These are phyloP conservation scores for Sarcophaga peregrina DNA, from an alignment of 1,140 invertebrate genomes.

Conservation along the genomic window DNA sequence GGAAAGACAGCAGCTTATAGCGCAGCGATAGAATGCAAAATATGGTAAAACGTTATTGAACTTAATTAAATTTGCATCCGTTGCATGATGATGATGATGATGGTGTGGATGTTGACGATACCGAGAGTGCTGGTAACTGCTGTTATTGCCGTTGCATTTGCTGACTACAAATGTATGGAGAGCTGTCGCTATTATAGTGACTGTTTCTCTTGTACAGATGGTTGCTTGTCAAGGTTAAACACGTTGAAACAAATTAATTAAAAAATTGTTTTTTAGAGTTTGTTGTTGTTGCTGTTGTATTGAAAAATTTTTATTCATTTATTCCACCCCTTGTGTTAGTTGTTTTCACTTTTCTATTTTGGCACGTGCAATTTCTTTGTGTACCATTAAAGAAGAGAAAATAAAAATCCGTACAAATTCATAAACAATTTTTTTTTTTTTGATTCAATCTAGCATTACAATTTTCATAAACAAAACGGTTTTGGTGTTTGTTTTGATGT, in stretches of 20 bases:
- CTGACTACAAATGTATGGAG: no score
- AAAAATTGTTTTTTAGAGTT: constrained; percentile 5
- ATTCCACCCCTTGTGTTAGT: not conserved
- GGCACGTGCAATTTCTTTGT: no score
- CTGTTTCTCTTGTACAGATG: not conserved
- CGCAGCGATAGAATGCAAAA: not conserved
- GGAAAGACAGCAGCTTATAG: not conserved
- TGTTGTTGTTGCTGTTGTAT: not conserved
- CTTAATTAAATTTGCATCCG: constrained; percentile 24
- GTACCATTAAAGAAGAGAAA: no score
- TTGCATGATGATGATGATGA: no score
- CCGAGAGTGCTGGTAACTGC: not conserved
- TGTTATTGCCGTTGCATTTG: not conserved
- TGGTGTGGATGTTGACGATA: no score
- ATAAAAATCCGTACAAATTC: no score
- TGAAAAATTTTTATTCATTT: no score
- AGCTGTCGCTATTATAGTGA: not conserved
- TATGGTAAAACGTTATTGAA: constrained; percentile 16
- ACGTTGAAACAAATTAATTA: constrained; percentile 39
- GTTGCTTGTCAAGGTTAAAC: constrained; percentile 11
- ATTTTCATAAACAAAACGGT: no score
- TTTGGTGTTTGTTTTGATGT: no score
- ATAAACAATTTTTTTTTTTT: no score
- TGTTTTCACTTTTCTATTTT: no score
- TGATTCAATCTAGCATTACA: no score